Evolutionary conservation across 2,888 invertebrate genomes (phyloP), one percentile per base, ranked within the genome.

Genomic region (Hartigia nigra): DNA sequence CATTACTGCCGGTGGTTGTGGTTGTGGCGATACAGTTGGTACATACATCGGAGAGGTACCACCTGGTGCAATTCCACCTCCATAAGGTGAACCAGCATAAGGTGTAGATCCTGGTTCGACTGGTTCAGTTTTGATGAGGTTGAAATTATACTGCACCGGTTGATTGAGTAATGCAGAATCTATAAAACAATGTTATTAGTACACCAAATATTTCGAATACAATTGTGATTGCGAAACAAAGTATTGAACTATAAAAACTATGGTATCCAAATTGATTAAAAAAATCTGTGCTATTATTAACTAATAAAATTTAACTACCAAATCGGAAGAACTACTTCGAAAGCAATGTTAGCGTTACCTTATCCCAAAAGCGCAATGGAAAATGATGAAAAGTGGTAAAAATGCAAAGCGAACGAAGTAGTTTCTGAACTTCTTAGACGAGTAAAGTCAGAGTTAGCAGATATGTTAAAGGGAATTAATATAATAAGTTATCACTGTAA

Each of bases 81-180:
- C 86, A 31, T 83, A 87, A 1, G 85, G 80, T 3, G 87, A 78
- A 55, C 72, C 76, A 23, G 23, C 55, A 69, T 76, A 79, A 12
- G 78, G 76, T 32, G 69, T 69, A 74, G 76, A 69, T 79, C 85
- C 78, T 74, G 82, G 85, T 5, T 87, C 90, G 31, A 81, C 76
- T 36, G 90, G 88, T 75, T 90, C 90, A 31, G 88, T 81, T 80
- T 90, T 90, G 34, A 90, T 80, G 37, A 88, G 82, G 74, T 88
- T 88, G 79, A 87, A 87, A 79, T 85, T 86, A 80, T 86, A 88
- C 32, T 84, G 84, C 69, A 86, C 82, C 12, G 85, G 77, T 81
- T 84, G 86, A 78, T 86, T 85, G 74, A 85, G 79, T 37, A 84
- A 74, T 9, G 76, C 84, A 74, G 83, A 79, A 81, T 85, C 90